Conservation (phyloP, 2,113 vertebrate species). For the Campylorhamphus procurvoides region DNA sequence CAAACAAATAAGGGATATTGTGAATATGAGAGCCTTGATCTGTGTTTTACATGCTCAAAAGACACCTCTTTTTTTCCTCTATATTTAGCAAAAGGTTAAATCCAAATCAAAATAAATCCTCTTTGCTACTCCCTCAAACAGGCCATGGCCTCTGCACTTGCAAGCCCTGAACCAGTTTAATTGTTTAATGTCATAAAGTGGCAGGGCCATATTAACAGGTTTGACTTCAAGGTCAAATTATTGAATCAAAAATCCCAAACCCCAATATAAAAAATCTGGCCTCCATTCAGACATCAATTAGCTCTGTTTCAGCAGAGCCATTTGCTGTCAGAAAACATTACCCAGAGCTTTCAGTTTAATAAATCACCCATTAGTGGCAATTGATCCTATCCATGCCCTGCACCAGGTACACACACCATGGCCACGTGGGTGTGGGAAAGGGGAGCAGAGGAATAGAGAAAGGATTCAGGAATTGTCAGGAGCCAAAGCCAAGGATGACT, state of each 20-base stretch:
- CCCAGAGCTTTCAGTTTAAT: background rate
- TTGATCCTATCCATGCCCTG: background rate
- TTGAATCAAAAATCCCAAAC: background rate
- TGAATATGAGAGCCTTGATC: background rate
- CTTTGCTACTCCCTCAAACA: background rate
- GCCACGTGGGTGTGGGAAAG: background rate
- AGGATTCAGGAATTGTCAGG: background rate
- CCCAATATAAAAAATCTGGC: background rate
- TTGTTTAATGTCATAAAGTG: background rate
- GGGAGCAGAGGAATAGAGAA: background rate
- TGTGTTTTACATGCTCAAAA: background rate
- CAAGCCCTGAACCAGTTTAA: background rate
- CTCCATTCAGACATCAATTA: background rate
- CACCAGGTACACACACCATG: background rate
- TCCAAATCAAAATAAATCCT: constrained; percentile 29
- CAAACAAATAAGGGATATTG: background rate
- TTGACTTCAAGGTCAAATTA: background rate
- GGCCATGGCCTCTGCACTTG: background rate
- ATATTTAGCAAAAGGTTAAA: constrained; percentile 31
- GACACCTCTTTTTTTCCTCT: background rate
- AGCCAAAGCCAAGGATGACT: background rate
- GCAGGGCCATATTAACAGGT: background rate
- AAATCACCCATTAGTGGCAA: background rate
- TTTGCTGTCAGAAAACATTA: background rate
- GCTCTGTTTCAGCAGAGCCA: background rate